A percentile compares a stretch with the other conserved stretches of the same genome.
phyloP scores from a whole-genome alignment of 2,888 invertebrate genomes.

The Hermaeophaga mercurialis region DNA sequence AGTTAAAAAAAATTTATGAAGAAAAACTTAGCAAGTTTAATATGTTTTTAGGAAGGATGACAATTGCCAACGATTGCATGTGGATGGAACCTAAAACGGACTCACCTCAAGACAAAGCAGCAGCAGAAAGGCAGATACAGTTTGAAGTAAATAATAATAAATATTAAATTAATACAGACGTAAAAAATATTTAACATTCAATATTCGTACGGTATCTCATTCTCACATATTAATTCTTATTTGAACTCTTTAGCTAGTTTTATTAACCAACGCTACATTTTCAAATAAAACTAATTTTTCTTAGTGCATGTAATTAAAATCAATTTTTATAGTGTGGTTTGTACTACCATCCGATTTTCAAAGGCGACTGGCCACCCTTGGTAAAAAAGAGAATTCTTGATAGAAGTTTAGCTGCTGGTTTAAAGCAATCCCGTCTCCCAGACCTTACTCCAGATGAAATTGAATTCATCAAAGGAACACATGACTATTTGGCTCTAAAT shows the following conservation, averaged over 20 bases:
- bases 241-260: no score
- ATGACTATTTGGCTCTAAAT: slow-evolving; percentile 78
- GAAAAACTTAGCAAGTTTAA: no score
- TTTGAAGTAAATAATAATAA: slow-evolving; percentile 56
- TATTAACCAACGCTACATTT: no score
- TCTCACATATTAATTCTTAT: no score
- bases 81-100: slow-evolving; percentile 48
- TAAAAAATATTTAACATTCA: background rate
- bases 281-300: no score
- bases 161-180: background rate
- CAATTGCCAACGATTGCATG: slow-evolving; percentile 25
- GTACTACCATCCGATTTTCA: slow-evolving; percentile 64
- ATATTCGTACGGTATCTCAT: no score
- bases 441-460: slow-evolving; percentile 66
- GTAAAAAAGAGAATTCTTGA: slow-evolving; percentile 66
- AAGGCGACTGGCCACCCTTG: slow-evolving; percentile 69
- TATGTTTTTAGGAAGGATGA: slow-evolving; percentile 32
- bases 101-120: slow-evolving; percentile 62
- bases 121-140: slow-evolving; percentile 63
- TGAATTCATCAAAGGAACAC: slow-evolving; percentile 63
- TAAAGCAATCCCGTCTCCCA: slow-evolving; percentile 66
- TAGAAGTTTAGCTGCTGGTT: slow-evolving; percentile 66
- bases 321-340: slow-evolving; percentile 41
- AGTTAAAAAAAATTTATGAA: no score
- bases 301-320: no score